Evolutionary conservation across 2,113 vertebrate genomes (phyloP).

Genomic region (Rhea americana): DNA sequence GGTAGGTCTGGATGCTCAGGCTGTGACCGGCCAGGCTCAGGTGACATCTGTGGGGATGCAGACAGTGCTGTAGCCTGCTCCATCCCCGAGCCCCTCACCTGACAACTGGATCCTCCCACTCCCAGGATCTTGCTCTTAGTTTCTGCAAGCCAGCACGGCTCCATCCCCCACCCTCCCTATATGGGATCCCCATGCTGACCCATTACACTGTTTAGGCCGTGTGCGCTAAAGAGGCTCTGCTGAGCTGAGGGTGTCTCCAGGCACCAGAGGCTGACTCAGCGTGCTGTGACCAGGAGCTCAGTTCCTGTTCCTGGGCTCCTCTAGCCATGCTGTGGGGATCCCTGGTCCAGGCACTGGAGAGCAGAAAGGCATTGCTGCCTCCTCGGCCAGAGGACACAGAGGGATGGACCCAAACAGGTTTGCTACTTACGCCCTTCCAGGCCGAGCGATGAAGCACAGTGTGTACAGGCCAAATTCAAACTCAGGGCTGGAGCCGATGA

Average conservation of each 20-base stretch:
- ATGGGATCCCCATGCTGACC: fast-evolving
- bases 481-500: constrained; percentile 93
- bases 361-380: neutral
- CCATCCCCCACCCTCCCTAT: neutral
- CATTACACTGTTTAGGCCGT: no score
- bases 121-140: fast-evolving
- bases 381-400: neutral
- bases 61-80: neutral
- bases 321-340: neutral
- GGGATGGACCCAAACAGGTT: fast-evolving
- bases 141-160: fast-evolving
- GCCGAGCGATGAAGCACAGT: constrained; percentile 89
- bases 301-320: neutral
- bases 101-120: fast-evolving
- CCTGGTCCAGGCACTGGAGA: no score
- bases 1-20: constrained; percentile 87
- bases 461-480: constrained; percentile 92
- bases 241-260: neutral
- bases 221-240: neutral
- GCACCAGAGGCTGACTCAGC: neutral
- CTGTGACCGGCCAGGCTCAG: constrained; percentile 85
- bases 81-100: neutral
- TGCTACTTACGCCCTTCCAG: constrained; percentile 84
- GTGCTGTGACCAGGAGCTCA: neutral
- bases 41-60: constrained; percentile 77